Conservation (phyloP, 2,113 vertebrate species). For the Thymallus thymallus region DNA sequence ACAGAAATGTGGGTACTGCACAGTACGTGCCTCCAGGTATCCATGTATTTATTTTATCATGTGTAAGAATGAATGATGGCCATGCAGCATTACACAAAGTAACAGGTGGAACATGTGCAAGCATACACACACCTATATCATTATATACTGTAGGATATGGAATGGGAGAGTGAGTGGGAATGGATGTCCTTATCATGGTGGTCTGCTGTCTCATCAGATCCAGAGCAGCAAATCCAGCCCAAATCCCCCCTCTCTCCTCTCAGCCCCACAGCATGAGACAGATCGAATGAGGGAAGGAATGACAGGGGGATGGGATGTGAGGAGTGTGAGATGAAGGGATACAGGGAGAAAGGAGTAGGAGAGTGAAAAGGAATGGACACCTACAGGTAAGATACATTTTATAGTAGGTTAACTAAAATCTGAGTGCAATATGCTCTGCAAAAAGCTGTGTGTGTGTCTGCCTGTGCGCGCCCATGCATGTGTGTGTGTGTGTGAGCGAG, state of each 20-base stretch:
- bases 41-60: too few species aligned
- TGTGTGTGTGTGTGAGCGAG: constrained; percentile 6
- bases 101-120: too few species aligned
- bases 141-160: constrained; percentile 14
- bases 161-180: constrained; percentile 26
- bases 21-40: too few species aligned
- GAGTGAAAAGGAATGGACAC: too few species aligned
- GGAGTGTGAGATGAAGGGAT: constrained; percentile 1
- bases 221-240: constrained; percentile 8
- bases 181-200: constrained; percentile 19
- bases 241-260: constrained; percentile 24
- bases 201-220: constrained; percentile 31
- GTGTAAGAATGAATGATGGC: too few species aligned
- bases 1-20: too few species aligned
- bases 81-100: too few species aligned
- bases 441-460: neutral
- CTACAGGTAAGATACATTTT: too few species aligned
- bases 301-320: neutral
- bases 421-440: too few species aligned
- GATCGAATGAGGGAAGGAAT: neutral
- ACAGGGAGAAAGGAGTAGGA: too few species aligned
- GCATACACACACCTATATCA: constrained; percentile 11
- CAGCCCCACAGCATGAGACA: neutral
- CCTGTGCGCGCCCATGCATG: constrained; percentile 50
- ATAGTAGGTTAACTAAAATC: constrained; percentile 9